Conservation (phyloP, 2,888 invertebrate species). For the Eurytoma adleriae region DNA sequence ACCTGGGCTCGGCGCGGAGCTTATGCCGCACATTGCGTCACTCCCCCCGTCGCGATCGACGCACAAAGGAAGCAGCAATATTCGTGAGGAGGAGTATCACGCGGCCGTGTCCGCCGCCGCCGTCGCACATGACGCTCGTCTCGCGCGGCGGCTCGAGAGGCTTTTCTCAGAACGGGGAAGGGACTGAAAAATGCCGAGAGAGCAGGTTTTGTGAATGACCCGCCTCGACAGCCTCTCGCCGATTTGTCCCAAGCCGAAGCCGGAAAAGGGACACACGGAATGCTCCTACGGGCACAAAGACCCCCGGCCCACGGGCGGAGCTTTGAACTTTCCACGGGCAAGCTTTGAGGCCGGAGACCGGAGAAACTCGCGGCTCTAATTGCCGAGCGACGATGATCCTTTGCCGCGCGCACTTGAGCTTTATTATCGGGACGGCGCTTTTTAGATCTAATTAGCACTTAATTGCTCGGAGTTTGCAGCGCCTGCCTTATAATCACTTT, state of each 20-base stretch:
- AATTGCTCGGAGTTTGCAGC: too few species aligned
- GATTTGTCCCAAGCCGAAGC: neutral
- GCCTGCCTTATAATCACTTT: too few species aligned
- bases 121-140: neutral
- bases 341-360: neutral
- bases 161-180: slow-evolving; percentile 44
- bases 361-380: too few species aligned
- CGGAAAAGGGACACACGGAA: slow-evolving; percentile 22
- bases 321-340: slow-evolving; percentile 3
- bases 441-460: too few species aligned
- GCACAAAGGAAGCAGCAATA: slow-evolving; percentile 4
- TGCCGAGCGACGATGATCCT: too few species aligned
- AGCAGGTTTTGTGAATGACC: slow-evolving; percentile 47
- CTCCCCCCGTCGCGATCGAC: neutral
- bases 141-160: neutral
- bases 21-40: too few species aligned
- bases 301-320: neutral
- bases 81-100: slow-evolving; percentile 24
- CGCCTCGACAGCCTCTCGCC: neutral
- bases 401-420: too few species aligned
- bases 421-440: too few species aligned
- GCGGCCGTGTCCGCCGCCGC: neutral
- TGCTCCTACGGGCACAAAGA: neutral
- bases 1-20: too few species aligned
- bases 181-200: slow-evolving; percentile 31